Conservation (phyloP, 2,888 invertebrate species). For the Diplazon laetatorius region DNA sequence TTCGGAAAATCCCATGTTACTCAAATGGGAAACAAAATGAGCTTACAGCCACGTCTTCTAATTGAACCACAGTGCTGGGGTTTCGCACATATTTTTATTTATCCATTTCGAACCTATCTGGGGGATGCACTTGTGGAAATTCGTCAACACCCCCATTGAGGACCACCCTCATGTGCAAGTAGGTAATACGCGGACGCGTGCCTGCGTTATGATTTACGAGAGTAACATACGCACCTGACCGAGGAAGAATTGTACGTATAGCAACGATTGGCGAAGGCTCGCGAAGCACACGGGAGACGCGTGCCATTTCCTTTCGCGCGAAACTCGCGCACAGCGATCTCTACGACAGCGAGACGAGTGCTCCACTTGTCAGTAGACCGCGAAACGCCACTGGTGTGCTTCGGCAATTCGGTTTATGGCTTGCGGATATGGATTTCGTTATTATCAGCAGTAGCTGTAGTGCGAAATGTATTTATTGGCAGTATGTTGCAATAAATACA, state of each 20-base stretch:
- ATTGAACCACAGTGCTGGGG: too few species aligned
- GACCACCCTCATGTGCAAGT: not conserved
- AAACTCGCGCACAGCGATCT: slow-evolving; percentile 50
- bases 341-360: slow-evolving; percentile 41
- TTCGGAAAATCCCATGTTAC: too few species aligned
- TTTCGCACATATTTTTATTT: too few species aligned
- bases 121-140: too few species aligned
- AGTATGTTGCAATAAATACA: too few species aligned
- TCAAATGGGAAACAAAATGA: too few species aligned
- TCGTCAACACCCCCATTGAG: too few species aligned
- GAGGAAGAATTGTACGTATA: slow-evolving; percentile 33
- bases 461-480: too few species aligned
- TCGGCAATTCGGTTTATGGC: slow-evolving; percentile 20
- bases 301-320: slow-evolving; percentile 53
- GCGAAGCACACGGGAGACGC: slow-evolving; percentile 24
- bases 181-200: slow-evolving; percentile 33
- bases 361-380: slow-evolving; percentile 57
- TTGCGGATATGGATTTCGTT: slow-evolving; percentile 10
- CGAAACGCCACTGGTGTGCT: slow-evolving; percentile 23
- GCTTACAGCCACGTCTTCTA: too few species aligned
- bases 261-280: not conserved
- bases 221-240: slow-evolving; percentile 53
- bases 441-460: too few species aligned
- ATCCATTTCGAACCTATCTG: too few species aligned
- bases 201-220: slow-evolving; percentile 50